These are phyloP conservation scores for Sycobia sp. DNA, from an alignment of 1,140 invertebrate genomes.

Conservation along the genomic window DNA sequence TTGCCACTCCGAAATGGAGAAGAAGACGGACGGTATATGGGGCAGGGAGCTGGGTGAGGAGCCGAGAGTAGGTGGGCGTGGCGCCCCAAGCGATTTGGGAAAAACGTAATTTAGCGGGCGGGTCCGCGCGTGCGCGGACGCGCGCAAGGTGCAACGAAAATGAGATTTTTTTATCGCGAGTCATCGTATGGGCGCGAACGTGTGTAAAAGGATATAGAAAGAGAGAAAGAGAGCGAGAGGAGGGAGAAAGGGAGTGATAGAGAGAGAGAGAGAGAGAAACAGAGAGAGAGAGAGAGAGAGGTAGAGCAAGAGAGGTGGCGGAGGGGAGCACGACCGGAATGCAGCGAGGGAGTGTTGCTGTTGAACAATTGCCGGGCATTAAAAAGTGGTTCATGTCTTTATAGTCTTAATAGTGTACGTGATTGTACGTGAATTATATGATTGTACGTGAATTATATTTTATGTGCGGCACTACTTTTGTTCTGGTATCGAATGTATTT, in stretches of 20 bases:
- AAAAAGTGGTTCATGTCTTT: too few relatives aligned
- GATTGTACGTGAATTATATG: too few relatives aligned
- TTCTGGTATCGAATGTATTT: too few relatives aligned
- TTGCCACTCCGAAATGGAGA: neutral
- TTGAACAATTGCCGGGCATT: too few relatives aligned
- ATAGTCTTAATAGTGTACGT: too few relatives aligned
- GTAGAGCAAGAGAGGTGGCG: too few relatives aligned
- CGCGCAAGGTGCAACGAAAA: constrained; percentile 52
- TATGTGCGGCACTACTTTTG: too few relatives aligned
- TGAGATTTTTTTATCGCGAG: constrained; percentile 54
- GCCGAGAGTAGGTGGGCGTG: constrained; percentile 37
- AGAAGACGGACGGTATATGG: neutral
- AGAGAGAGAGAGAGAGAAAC: neutral
- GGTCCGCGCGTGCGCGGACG: constrained; percentile 32
- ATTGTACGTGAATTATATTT: too few relatives aligned
- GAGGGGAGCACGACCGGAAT: too few relatives aligned
- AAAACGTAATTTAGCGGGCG: constrained; percentile 50
- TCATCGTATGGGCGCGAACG: constrained; percentile 34
- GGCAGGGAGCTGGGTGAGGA: neutral
- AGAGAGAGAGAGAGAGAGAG: too few relatives aligned
- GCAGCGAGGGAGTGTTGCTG: too few relatives aligned
- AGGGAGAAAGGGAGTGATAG: neutral
- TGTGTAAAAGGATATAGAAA: neutral
- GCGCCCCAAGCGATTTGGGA: constrained; percentile 43
- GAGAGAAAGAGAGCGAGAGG: neutral